Base-by-base conservation (phyloP, 2,888 invertebrate species). In the Nebria salina region DNA sequence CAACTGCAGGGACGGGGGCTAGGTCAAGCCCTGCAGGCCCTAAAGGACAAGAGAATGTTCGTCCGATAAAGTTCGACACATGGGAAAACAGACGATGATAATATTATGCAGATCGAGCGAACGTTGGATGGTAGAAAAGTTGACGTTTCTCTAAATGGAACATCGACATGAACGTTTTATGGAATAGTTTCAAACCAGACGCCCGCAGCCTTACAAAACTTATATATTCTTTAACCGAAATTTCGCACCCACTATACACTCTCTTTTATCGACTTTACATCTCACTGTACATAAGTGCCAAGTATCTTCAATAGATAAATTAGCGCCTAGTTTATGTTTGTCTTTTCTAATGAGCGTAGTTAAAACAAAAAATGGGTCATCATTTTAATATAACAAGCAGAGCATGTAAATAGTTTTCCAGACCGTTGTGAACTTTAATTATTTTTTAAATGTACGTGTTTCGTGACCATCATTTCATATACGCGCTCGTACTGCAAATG, bases 331-430 rank as follows among this genome's bases (percentile, higher is more conserved):
- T 34, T 34, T 34, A 34, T 34, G 34, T 5, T 34, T 34, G 34
- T 34, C 34, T 34, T 34, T 34, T 34, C 34, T 4, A 34, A 34
- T 34, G 34, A 34, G 34, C 34, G 54, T 8, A 54, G 54, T 34
- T 54, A 54, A 54, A 54, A 11, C 2, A 54, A 54, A 54, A 54
- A 54, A 8, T 11, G 54, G 13, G 54, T 1, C 78, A 78, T 65
- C 73, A 68, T 76, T 76, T 54, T 65, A 66, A 72, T 65, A 78
- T 65, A 73, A 73, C 78, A 73, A 42, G 34, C 42, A 42, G 41
- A 68, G 25, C 66, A 68, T 68, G 41, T 11, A 76, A 76, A 76
- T 76, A 76, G 76, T 76, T 76, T 68, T 66, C 8, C 42, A 76
- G 25, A 65, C 13, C 15, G 15, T 65, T 76, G 42, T 66, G 42